Evolutionary conservation across 2,113 vertebrate genomes (phyloP).

Genomic region (Ancistrus triradiatus): DNA sequence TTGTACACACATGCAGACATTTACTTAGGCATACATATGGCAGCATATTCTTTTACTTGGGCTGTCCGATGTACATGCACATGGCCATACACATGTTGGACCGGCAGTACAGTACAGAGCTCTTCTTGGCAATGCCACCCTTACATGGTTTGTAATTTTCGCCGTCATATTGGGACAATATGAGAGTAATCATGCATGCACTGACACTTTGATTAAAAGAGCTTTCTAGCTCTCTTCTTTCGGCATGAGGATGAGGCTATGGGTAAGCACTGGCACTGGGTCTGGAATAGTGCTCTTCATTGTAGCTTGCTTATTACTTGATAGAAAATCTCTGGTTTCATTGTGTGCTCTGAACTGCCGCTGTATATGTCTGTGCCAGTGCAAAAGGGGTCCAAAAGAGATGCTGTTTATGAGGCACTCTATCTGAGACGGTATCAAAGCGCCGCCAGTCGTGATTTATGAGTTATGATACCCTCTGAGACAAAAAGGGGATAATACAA

Average conservation of each 20-base stretch:
- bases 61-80: background rate
- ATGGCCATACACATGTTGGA: conserved; percentile 43
- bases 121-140: conserved; percentile 5
- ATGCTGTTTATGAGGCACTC: conserved; percentile 29
- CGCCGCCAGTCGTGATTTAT: conserved; percentile 19
- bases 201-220: conserved; percentile 63
- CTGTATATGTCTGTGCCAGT: conserved; percentile 2
- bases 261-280: background rate
- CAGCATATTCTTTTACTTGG: conserved; percentile 10
- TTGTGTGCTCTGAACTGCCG: background rate
- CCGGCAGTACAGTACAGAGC: conserved; percentile 11
- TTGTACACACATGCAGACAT: background rate
- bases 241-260: conserved; percentile 48
- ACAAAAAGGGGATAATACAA: conserved; percentile 18
- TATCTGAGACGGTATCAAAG: conserved; percentile 44
- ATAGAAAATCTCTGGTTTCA: background rate
- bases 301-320: conserved; percentile 23
- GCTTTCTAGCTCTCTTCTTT: conserved; percentile 41
- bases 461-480: conserved; percentile 13
- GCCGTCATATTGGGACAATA: conserved; percentile 50
- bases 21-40: too few species aligned
- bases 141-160: conserved; percentile 50
- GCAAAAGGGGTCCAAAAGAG: background rate
- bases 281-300: conserved; percentile 6
- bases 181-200: conserved; percentile 58